Base-by-base conservation (phyloP, 2,888 invertebrate species). In the Drosophila colorata region DNA sequence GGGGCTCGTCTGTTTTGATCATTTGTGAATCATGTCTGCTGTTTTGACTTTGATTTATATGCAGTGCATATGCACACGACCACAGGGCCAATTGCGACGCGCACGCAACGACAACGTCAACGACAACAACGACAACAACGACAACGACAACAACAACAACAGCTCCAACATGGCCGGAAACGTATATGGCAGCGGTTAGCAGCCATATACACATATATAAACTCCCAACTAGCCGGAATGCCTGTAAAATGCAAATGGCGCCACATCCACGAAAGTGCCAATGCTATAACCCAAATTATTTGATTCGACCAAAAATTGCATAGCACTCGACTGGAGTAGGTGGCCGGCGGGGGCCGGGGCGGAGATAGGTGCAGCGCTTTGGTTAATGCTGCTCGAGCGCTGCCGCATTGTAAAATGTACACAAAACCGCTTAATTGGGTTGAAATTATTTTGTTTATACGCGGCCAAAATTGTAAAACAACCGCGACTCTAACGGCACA, bases 21-120 rank as follows among this genome's bases (percentile, higher is more conserved):
- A 87, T 84, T 84, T 87, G 87, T 81, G 85, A 87, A 84, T 84
- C 84, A 84, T 85, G 86, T 79, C 69, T 61, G 78, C 85, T 73
- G 74, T 66, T 87, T 68, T 78, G 88, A 85, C 84, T 85, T 87
- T 85, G 84, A 85, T 85, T 85, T 87, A 85, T 85, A 74, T 71
- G 78, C 74, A 69, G 63, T 76, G 68, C 84, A 84, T 80, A 75
- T 73, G 68, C 59, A 68, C 37, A 51, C 48, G 61, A 70, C 60
- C 65, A 47, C 64, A 67, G 41, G 41, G 37, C 63, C 83, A 75
- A 69, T 82, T 83, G 61, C 57, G 60, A 64, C 60, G 46, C 63
- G 57, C 48, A 63, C 51, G 53, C 63, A 60, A 51, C 56, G 31
- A 68, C 47, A 68, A 47, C 69, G 49, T 52, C 37, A 9, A 38